A percentile compares a stretch with the other conserved stretches of the same genome.
Evolutionary conservation across 2,113 vertebrate genomes (phyloP).

Genomic region (Origma solitaria): DNA sequence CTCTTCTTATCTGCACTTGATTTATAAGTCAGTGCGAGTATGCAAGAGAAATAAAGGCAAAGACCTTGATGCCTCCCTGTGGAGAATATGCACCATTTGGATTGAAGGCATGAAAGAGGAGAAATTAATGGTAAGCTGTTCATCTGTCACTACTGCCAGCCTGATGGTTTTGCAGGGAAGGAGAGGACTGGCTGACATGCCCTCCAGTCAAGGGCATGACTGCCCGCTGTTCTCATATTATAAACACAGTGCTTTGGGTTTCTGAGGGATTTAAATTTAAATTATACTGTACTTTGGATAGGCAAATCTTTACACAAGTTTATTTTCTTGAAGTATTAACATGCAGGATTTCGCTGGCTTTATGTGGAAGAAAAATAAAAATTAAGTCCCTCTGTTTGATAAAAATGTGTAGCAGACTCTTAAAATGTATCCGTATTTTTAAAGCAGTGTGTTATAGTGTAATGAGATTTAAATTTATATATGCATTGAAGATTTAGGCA

Average conservation of each 20-base stretch:
- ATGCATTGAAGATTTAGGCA: constrained; percentile 49
- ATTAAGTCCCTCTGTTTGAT: constrained; percentile 52
- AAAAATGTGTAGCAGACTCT: constrained; percentile 53
- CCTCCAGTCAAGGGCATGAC: constrained; percentile 82
- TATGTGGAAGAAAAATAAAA: constrained; percentile 52
- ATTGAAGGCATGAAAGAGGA: constrained; percentile 81
- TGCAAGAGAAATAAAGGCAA: constrained; percentile 80
- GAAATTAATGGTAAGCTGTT: constrained; percentile 85
- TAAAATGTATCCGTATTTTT: constrained; percentile 55
- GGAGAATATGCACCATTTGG: constrained; percentile 79
- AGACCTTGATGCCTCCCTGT: constrained; percentile 79
- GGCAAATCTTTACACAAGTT: constrained; percentile 71
- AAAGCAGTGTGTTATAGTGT: constrained; percentile 52
- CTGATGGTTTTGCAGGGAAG: constrained; percentile 75
- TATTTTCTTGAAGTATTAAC: constrained; percentile 67
- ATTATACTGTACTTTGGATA: constrained; percentile 65
- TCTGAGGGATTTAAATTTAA: constrained; percentile 74
- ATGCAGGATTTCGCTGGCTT: constrained; percentile 57
- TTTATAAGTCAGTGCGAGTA: constrained; percentile 79
- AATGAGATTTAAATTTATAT: constrained; percentile 66
- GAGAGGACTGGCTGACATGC: constrained; percentile 75
- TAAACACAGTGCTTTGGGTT: constrained; percentile 69
- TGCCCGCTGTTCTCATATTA: constrained; percentile 76
- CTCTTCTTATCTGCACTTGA: constrained; percentile 78
- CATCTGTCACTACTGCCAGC: constrained; percentile 85